Evolutionary conservation across 2,797 vertebrate genomes (phyloP), one percentile per base, ranked within the genome.

Genomic region (Chanos chanos): DNA sequence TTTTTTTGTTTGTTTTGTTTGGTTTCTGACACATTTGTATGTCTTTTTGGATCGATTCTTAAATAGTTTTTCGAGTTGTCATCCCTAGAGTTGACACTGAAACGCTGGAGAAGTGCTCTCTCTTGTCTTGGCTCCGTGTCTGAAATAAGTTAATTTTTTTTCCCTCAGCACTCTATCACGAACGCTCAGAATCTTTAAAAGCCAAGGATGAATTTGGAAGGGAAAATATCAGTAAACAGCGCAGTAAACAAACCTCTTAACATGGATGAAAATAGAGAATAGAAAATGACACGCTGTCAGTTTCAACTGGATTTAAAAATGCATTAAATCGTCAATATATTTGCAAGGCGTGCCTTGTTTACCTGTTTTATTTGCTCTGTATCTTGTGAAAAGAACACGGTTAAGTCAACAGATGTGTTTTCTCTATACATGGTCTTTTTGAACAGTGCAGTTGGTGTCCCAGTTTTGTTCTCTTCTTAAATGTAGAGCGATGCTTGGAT

Each of bases 371-470:
- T 51, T 9, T 10, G 12, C n/a, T 16, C 31, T 51, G 52, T 41
- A 13, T 64, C 47, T 56, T 27, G 18, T 34, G 61, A 52, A 44
- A 28, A 10, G 22, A 39, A 66, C 2, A 9, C 47, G 57, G 58
- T 57, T 54, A 45, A 13, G 30, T 60, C 56, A 30, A 33, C 47
- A n/a, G n/a, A n/a, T n/a, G 31, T 31, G 45, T 33, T 65, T 49
- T 60, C 64, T 70, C 61, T 57, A 66, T 49, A 12, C 28, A 56
- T 55, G 53, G 66, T 66, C 71, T 63, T 49, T 33, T 61, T 56
- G 7, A 41, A 56, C 51, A 59, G 15, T 43, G 33, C 27, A 19
- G 52, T 44, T 57, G 58, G 62, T 70, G 72, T 70, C 72, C 72
- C 64, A 74, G 63, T 64, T 74, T 74, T n/a, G n/a, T 58, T 21